Evolutionary conservation across 2,888 invertebrate genomes (phyloP).

Genomic region (Apotomis betuletana): DNA sequence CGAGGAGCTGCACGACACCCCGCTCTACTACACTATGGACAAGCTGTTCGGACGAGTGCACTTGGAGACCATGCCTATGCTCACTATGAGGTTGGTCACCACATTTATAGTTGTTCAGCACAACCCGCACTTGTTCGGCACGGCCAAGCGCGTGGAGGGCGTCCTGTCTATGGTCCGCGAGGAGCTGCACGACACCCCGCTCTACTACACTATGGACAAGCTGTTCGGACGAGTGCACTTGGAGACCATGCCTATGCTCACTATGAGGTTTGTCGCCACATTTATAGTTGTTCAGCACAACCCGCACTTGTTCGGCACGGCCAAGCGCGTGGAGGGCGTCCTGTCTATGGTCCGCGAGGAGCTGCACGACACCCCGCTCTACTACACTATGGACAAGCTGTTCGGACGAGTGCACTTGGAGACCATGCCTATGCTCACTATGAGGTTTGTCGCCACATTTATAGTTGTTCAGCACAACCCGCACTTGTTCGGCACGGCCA

Average conservation of each 20-base stretch:
- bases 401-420: constrained; percentile 88
- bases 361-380: constrained; percentile 91
- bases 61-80: constrained; percentile 87
- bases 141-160: background rate
- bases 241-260: constrained; percentile 87
- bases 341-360: constrained; percentile 93
- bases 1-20: constrained; percentile 93
- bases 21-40: constrained; percentile 94
- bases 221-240: constrained; percentile 89
- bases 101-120: constrained; percentile 48
- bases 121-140: constrained; percentile 75
- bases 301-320: constrained; percentile 73
- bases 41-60: constrained; percentile 89
- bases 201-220: constrained; percentile 93
- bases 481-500: constrained; percentile 69
- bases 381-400: constrained; percentile 92
- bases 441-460: constrained; percentile 80
- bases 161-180: constrained; percentile 89
- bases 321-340: background rate
- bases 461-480: constrained; percentile 59
- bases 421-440: constrained; percentile 86
- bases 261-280: constrained; percentile 82
- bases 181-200: constrained; percentile 92
- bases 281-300: constrained; percentile 52
- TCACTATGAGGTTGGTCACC: constrained; percentile 84